A percentile compares a stretch with the other conserved stretches of the same genome.
Evolutionary conservation across 1,140 invertebrate species (phyloP).

Genomic region (Drosophila nannoptera): DNA sequence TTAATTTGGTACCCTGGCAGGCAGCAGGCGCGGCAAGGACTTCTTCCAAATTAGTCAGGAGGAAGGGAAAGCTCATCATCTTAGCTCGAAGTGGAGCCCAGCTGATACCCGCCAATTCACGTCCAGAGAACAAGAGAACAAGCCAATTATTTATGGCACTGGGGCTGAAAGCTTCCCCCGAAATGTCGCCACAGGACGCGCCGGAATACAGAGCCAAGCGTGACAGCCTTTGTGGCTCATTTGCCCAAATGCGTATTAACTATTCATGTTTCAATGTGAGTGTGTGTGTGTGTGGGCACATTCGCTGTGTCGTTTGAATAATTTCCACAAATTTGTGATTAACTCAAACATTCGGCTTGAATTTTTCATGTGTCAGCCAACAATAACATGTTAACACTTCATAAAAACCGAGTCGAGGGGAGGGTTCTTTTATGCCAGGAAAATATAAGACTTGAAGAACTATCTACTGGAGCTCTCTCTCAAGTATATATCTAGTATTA

Average conservation of each 20-base stretch:
- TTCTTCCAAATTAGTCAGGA: background rate
- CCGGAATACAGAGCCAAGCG: background rate
- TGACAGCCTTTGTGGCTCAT: conserved; percentile 24
- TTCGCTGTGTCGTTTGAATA: conserved; percentile 59
- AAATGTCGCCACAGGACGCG: background rate
- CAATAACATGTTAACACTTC: conserved; percentile 62
- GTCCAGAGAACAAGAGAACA: background rate
- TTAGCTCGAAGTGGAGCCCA: conserved; percentile 43
- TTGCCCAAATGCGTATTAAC: conserved; percentile 60
- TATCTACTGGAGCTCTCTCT: too few relatives aligned
- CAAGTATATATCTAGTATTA: too few relatives aligned
- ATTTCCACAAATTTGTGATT: conserved; percentile 75
- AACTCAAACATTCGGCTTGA: conserved; percentile 65
- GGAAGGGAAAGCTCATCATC: conserved; percentile 64
- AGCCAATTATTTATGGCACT: background rate
- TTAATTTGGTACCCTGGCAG: conserved; percentile 24
- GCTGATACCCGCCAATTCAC: conserved; percentile 2
- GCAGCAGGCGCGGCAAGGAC: background rate
- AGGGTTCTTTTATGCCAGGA: too few relatives aligned
- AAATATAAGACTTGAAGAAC: too few relatives aligned
- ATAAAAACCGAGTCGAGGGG: conserved; percentile 39
- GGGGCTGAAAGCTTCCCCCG: background rate
- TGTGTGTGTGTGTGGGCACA: conserved; percentile 23
- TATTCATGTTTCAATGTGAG: conserved; percentile 55
- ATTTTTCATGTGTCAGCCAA: conserved; percentile 55